These are phyloP conservation scores for Scylla paramamosain DNA, from an alignment of 1,140 invertebrate genomes.

Conservation along the genomic window DNA sequence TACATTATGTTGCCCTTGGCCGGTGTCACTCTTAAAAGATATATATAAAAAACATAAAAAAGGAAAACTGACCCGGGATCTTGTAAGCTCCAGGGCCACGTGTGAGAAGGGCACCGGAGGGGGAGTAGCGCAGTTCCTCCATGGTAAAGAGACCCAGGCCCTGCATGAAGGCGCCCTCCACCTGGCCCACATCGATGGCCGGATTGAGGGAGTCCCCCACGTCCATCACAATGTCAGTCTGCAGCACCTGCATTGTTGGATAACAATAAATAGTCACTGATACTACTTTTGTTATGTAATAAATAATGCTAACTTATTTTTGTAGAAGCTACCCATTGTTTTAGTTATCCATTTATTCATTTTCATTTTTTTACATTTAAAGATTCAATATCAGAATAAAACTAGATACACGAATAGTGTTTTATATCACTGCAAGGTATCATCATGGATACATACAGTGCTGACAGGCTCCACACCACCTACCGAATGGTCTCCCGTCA, in stretches of 20 bases:
- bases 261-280: too few relatives aligned
- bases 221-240: slow-evolving; percentile 98
- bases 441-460: not conserved
- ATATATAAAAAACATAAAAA: not conserved
- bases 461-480: not conserved
- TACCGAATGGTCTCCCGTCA: slow-evolving; percentile 92
- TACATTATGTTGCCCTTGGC: too few relatives aligned
- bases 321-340: too few relatives aligned
- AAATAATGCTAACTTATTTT: too few relatives aligned
- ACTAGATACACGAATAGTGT: too few relatives aligned
- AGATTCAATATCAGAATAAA: too few relatives aligned
- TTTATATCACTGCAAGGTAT: too few relatives aligned
- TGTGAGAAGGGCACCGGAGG: slow-evolving; percentile 89
- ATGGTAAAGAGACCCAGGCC: slow-evolving; percentile 95
- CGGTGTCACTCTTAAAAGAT: not conserved
- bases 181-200: slow-evolving; percentile 97
- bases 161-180: slow-evolving; percentile 96
- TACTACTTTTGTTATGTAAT: too few relatives aligned
- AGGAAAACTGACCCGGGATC: slow-evolving; percentile 87
- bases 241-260: slow-evolving; percentile 84
- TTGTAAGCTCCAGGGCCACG: slow-evolving; percentile 97
- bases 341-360: too few relatives aligned
- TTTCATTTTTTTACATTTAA: too few relatives aligned
- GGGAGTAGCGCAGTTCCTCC: slow-evolving; percentile 93
- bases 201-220: slow-evolving; percentile 96